A percentile compares a stretch with the other conserved stretches of the same genome.
These are phyloP conservation scores for Brachionus rotundiformis DNA, from an alignment of 1,140 invertebrate species.

Conservation along the genomic window DNA sequence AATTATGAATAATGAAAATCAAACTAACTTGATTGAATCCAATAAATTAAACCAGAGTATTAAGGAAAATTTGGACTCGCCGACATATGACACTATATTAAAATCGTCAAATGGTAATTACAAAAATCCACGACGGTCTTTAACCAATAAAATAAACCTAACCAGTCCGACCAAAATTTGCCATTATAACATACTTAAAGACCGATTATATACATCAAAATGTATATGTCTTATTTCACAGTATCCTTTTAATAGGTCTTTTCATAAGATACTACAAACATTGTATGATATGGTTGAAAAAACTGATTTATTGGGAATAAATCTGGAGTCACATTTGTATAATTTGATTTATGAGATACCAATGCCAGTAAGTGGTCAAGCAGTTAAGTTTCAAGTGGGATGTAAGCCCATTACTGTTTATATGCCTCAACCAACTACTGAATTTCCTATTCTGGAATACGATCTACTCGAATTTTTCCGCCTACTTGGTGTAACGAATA, in stretches of 20 bases:
- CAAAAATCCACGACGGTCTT: neutral
- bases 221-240: conserved; percentile 84
- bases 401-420: conserved; percentile 63
- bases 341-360: conserved; percentile 91
- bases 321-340: conserved; percentile 87
- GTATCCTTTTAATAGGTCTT: conserved; percentile 77
- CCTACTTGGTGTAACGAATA: conserved; percentile 81
- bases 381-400: conserved; percentile 74
- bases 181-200: conserved; percentile 85
- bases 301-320: conserved; percentile 56
- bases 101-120: conserved; percentile 13
- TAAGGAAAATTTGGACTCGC: neutral
- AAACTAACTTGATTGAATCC: neutral
- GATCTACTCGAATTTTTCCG: conserved; percentile 81
- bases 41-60: neutral
- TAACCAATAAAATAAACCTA: conserved; percentile 45
- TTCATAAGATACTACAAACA: conserved; percentile 74
- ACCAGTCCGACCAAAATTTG: conserved; percentile 65
- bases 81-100: neutral
- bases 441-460: conserved; percentile 91
- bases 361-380: conserved; percentile 80
- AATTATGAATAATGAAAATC: neutral
- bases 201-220: conserved; percentile 90
- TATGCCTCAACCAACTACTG: conserved; percentile 66
- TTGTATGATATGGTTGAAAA: conserved; percentile 73